Evolutionary conservation across 2,797 vertebrate genomes (phyloP).

Genomic region (Bradypodion pumilum): DNA sequence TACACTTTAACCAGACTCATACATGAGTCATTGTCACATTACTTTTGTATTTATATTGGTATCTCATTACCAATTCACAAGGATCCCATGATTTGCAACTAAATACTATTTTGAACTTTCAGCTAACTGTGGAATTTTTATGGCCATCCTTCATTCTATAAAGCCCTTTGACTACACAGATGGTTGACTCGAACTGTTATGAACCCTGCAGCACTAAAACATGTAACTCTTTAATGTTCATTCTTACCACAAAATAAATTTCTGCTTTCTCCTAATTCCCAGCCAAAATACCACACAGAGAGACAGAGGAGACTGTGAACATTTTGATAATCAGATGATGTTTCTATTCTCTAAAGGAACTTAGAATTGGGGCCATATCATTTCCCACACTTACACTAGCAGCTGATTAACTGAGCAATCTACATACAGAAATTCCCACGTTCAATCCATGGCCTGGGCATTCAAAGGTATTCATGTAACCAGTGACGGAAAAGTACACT

Average conservation of each 20-base stretch:
- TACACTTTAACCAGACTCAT: conserved; percentile 39
- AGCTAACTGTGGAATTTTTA: conserved; percentile 64
- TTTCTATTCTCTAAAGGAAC: too few relatives aligned
- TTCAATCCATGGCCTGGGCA: background rate
- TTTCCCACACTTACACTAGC: background rate
- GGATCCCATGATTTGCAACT: conserved; percentile 48
- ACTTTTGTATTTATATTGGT: conserved; percentile 56
- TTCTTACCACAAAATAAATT: conserved; percentile 29
- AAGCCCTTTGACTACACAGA: conserved; percentile 61
- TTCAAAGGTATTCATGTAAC: background rate
- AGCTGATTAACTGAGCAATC: background rate
- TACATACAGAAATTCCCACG: background rate
- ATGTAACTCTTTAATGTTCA: conserved; percentile 12
- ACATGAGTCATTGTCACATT: conserved; percentile 44
- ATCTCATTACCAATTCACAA: conserved; percentile 60
- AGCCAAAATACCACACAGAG: background rate
- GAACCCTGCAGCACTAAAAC: conserved; percentile 48
- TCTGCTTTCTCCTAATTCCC: background rate
- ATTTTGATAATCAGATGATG: background rate
- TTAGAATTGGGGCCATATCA: background rate
- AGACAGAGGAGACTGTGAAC: background rate
- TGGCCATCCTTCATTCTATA: conserved; percentile 61
- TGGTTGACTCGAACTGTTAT: conserved; percentile 60
- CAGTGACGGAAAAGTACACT: background rate
- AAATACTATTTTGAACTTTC: conserved; percentile 50